Evolutionary conservation across 2,888 invertebrate genomes (phyloP), one percentile per base, ranked within the genome.

Genomic region (Tigriopus californicus): DNA sequence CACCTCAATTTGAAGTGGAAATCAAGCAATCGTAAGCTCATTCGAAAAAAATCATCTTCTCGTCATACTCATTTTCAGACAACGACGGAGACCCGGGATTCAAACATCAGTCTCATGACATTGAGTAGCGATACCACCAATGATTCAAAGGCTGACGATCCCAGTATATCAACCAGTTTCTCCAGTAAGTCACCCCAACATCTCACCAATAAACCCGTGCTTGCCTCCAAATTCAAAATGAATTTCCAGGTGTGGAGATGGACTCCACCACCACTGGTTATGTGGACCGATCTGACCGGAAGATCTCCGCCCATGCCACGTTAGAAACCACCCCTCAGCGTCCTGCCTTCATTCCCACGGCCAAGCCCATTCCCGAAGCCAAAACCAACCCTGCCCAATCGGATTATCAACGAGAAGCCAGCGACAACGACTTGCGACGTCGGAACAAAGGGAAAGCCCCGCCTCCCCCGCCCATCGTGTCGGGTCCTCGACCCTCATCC

Each of bases 271-370:
- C 33, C 8, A 33, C 33, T 5, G 33, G 33, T 8, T 33, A 33
- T 33, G 33, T 33, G 33, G 52, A 59, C 59, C 41, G 52, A 15
- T 24, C 48, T 6, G 51, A 59, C 40, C n/a, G 59, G 12, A 59
- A 59, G 22, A 59, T 59, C 15, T 59, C 59, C 18, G 59, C 59
- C 1, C 59, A 49, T 20, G 59, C 59, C 13, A 49, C 59, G 3
- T 22, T 59, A 20, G 52, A 59, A 41, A 5, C 33, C 33, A 59
- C 59, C 11, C 59, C 59, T 13, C 15, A n/a, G 15, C 41, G 24
- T 10, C n/a, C 52, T 10, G 13, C 33, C n/a, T 33, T 59, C 22
- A 15, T 44, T 49, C 20, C 15, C 53, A 33, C 46, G 4, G 10
- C 46, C 15, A 46, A 46, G 20, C 4, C 46, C 15, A 46, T 18